These are phyloP conservation scores for Microctenopoma lineatum DNA, from an alignment of 2,797 vertebrate genomes.

Conservation along the genomic window DNA sequence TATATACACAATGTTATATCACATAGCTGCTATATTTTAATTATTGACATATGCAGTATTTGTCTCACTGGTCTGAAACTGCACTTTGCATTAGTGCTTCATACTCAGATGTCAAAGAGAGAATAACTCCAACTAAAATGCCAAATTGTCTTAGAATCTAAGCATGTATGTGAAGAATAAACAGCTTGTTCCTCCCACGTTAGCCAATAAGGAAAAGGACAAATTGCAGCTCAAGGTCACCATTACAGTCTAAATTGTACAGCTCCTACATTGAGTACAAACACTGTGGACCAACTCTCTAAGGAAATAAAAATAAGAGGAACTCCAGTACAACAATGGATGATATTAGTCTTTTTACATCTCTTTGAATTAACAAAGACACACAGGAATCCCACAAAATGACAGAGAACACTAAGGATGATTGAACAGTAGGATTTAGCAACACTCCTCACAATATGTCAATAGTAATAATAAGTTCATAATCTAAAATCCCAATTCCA, in stretches of 20 bases:
- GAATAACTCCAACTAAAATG: slow-evolving; percentile 29
- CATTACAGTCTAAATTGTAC: slow-evolving; percentile 57
- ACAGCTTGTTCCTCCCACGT: slow-evolving; percentile 54
- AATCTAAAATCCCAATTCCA: background rate
- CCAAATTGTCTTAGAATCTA: slow-evolving; percentile 8
- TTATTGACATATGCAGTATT: slow-evolving; percentile 23
- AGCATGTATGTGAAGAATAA: slow-evolving; percentile 33
- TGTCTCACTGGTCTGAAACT: slow-evolving; percentile 19
- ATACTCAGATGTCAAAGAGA: slow-evolving; percentile 13
- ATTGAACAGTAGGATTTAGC: slow-evolving; percentile 9
- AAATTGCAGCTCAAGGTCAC: slow-evolving; percentile 66
- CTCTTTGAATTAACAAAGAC: slow-evolving; percentile 39
- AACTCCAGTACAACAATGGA: slow-evolving; percentile 32
- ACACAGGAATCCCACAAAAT: slow-evolving; percentile 43
- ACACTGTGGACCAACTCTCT: slow-evolving; percentile 47
- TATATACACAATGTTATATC: slow-evolving; percentile 18
- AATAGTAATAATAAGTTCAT: too few species aligned
- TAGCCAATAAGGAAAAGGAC: slow-evolving; percentile 61
- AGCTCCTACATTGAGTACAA: slow-evolving; percentile 61
- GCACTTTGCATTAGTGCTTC: slow-evolving; percentile 9
- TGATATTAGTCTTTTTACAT: slow-evolving; percentile 49
- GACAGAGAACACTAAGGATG: slow-evolving; percentile 34
- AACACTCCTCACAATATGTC: background rate
- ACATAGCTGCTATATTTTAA: slow-evolving; percentile 23
- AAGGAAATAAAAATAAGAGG: slow-evolving; percentile 47